Conservation (phyloP, 2,888 invertebrate species). For the Nomada ferruginata region DNA sequence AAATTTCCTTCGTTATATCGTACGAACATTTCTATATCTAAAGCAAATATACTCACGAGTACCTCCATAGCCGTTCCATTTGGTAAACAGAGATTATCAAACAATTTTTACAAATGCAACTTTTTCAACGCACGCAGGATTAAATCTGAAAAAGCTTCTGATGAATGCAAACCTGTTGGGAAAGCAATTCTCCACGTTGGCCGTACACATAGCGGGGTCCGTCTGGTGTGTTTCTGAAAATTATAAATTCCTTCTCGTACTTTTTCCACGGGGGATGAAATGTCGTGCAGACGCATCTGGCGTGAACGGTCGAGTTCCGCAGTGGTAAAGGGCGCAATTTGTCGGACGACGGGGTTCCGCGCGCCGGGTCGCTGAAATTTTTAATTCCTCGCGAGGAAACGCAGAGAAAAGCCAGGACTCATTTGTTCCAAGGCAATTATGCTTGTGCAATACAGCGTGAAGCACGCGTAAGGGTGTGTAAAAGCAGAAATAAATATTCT, state of each 20-base stretch:
- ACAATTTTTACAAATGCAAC: background rate
- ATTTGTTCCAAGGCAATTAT: conserved; percentile 62
- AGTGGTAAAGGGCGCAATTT: conserved; percentile 50
- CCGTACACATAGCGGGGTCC: background rate
- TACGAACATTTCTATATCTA: too few species aligned
- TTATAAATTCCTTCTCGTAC: conserved; percentile 24
- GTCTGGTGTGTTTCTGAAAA: background rate
- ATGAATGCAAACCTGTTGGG: background rate
- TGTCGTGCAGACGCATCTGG: conserved; percentile 31
- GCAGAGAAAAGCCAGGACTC: conserved; percentile 37
- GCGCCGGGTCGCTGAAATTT: conserved; percentile 52
- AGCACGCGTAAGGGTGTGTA: background rate
- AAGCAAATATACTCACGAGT: too few species aligned
- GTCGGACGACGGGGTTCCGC: conserved; percentile 38
- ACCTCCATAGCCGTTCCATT: too few species aligned
- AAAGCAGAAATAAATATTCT: conserved; percentile 10
- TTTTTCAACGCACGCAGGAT: background rate
- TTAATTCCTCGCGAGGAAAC: conserved; percentile 57
- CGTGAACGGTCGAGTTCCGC: conserved; percentile 41
- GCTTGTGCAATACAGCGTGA: conserved; percentile 34
- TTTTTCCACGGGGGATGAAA: conserved; percentile 1
- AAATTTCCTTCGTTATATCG: too few species aligned
- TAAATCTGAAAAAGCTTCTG: background rate
- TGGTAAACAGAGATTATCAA: too few species aligned
- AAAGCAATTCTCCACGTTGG: background rate